These are phyloP conservation scores for Callimorpha dominula DNA, from an alignment of 2,888 invertebrate species.

Conservation along the genomic window DNA sequence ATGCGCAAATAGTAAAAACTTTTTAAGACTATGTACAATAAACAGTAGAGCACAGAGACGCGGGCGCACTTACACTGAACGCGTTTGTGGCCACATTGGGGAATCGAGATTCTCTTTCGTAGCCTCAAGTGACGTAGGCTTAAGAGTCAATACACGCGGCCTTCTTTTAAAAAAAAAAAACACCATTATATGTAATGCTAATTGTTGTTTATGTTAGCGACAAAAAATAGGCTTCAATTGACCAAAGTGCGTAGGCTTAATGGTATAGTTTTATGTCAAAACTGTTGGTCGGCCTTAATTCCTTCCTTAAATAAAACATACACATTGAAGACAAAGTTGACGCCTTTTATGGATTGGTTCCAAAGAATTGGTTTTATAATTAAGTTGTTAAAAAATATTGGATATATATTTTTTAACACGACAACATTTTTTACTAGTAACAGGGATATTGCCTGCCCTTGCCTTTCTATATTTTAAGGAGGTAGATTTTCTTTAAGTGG, in stretches of 20 bases:
- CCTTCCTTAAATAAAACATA: background rate
- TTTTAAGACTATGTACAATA: constrained; percentile 31
- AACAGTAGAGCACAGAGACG: constrained; percentile 77
- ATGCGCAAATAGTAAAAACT: constrained; percentile 23
- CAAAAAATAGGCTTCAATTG: constrained; percentile 14
- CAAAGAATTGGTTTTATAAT: background rate
- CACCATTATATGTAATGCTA: constrained; percentile 25
- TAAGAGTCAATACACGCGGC: constrained; percentile 73
- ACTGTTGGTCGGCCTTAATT: background rate
- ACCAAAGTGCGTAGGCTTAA: background rate
- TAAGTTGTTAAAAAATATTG: background rate
- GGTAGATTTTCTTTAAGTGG: no score
- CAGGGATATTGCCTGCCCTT: no score
- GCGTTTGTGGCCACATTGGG: constrained; percentile 69
- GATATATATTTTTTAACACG: no score
- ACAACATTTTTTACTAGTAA: no score
- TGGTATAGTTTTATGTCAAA: background rate
- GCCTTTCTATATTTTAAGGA: no score
- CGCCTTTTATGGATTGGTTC: background rate
- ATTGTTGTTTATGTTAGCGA: constrained; percentile 20
- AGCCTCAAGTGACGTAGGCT: constrained; percentile 72
- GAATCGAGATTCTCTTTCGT: constrained; percentile 82
- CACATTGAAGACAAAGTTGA: background rate
- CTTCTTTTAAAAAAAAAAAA: constrained; percentile 10
- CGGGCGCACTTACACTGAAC: constrained; percentile 81